These are phyloP conservation scores for Onychorhynchus coronatus DNA, from an alignment of 2,113 vertebrate species.

Conservation along the genomic window DNA sequence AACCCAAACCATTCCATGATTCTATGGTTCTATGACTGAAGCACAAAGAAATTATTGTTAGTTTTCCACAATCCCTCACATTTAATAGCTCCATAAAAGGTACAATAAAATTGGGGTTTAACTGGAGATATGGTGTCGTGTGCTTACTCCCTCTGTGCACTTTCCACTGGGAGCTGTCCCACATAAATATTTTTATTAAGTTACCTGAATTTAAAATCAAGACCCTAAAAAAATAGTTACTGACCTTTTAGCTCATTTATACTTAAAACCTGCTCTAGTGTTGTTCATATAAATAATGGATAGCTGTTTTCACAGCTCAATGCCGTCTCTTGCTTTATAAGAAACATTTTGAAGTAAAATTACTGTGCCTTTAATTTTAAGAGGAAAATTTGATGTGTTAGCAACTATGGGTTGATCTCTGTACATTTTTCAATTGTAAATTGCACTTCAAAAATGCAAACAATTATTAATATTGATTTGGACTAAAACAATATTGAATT, in stretches of 20 bases:
- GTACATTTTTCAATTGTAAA: constrained; percentile 74
- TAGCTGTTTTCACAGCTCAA: constrained; percentile 66
- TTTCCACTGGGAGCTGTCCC: neutral
- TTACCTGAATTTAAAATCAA: constrained; percentile 14
- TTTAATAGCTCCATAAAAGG: neutral
- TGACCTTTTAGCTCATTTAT: constrained; percentile 69
- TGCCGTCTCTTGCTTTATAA: constrained; percentile 24
- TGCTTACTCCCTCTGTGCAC: neutral
- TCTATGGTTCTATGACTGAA: neutral
- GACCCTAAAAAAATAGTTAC: constrained; percentile 59
- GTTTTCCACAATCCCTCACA: neutral
- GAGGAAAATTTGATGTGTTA: constrained; percentile 72
- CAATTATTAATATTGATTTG: constrained; percentile 86
- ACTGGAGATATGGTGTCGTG: neutral
- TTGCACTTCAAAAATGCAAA: constrained; percentile 80
- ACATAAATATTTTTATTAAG: neutral
- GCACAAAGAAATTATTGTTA: neutral
- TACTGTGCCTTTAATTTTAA: constrained; percentile 64
- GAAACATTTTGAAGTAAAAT: constrained; percentile 63
- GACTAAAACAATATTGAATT: constrained; percentile 84
- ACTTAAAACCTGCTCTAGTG: constrained; percentile 66
- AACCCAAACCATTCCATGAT: neutral
- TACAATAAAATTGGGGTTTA: neutral
- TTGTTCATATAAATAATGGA: constrained; percentile 71
- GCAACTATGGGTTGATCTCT: constrained; percentile 70